These are phyloP conservation scores for Nephrotoma appendiculata DNA, from an alignment of 2,888 invertebrate genomes.

Conservation along the genomic window DNA sequence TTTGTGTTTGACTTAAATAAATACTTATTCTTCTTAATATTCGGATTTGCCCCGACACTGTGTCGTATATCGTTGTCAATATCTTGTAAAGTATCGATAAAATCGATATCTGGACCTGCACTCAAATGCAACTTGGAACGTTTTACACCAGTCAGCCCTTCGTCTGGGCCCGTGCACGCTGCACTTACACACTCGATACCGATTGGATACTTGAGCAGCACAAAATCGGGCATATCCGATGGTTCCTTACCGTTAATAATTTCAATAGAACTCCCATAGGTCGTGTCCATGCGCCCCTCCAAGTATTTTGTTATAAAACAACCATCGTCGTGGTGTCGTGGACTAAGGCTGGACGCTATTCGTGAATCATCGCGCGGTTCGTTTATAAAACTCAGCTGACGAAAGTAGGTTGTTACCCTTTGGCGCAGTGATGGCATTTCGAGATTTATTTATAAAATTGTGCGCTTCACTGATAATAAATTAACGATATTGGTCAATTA, in stretches of 20 bases:
- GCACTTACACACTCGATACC: conserved; percentile 46
- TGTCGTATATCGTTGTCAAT: conserved; percentile 13
- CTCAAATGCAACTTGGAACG: conserved; percentile 48
- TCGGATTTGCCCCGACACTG: background rate
- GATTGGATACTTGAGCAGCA: conserved; percentile 36
- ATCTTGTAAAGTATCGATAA: conserved; percentile 44
- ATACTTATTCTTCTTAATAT: background rate
- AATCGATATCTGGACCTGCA: conserved; percentile 55
- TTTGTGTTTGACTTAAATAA: background rate
- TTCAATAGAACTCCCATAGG: conserved; percentile 25
- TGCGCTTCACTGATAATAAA: background rate
- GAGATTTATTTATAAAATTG: background rate
- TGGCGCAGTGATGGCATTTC: conserved; percentile 54
- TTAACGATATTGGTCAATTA: background rate
- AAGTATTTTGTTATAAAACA: conserved; percentile 56
- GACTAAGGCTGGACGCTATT: conserved; percentile 14
- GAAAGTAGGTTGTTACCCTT: conserved; percentile 54
- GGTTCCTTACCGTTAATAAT: conserved; percentile 56
- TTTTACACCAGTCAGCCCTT: conserved; percentile 61
- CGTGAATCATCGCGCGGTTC: conserved; percentile 19
- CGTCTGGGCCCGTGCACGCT: conserved; percentile 69
- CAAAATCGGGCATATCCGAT: conserved; percentile 52
- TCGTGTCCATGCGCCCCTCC: conserved; percentile 39
- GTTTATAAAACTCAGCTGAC: conserved; percentile 52
- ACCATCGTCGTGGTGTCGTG: conserved; percentile 35